These are phyloP conservation scores for Phalacrocorax brasilianus DNA, from an alignment of 2,113 vertebrate genomes.

Conservation along the genomic window DNA sequence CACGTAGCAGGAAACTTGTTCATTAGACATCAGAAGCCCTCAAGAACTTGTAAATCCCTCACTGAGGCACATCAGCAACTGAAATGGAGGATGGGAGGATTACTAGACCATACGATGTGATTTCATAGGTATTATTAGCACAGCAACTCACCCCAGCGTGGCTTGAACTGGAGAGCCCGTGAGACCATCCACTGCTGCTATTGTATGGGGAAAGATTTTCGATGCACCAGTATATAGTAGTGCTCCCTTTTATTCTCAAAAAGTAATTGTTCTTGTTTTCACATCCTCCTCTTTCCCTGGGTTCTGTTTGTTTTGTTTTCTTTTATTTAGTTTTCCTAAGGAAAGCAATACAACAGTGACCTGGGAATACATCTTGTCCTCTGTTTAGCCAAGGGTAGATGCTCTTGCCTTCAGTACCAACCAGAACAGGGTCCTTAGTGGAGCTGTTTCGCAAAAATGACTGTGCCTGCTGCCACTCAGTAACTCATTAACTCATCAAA, in stretches of 20 bases:
- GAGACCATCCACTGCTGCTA: not conserved
- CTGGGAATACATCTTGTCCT: not conserved
- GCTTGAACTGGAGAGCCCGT: not conserved
- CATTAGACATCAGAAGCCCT: not conserved
- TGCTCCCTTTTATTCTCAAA: not conserved
- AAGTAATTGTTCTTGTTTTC: not conserved
- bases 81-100: not conserved
- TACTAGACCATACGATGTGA: not conserved
- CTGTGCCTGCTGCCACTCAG: not conserved
- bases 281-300: not conserved
- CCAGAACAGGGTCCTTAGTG: not conserved
- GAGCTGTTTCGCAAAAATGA: not conserved
- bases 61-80: not conserved
- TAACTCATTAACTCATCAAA: constrained; percentile 55
- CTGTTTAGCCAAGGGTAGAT: not conserved
- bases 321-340: not conserved
- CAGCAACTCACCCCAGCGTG: not conserved
- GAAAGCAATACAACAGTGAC: not conserved
- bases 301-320: not conserved
- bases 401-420: not conserved
- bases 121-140: not conserved
- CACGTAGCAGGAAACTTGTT: not conserved
- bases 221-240: not conserved
- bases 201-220: not conserved
- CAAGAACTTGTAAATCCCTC: not conserved